phyloP scores from a whole-genome alignment of 2,113 vertebrate genomes.

The Ramphastos sulfuratus region DNA sequence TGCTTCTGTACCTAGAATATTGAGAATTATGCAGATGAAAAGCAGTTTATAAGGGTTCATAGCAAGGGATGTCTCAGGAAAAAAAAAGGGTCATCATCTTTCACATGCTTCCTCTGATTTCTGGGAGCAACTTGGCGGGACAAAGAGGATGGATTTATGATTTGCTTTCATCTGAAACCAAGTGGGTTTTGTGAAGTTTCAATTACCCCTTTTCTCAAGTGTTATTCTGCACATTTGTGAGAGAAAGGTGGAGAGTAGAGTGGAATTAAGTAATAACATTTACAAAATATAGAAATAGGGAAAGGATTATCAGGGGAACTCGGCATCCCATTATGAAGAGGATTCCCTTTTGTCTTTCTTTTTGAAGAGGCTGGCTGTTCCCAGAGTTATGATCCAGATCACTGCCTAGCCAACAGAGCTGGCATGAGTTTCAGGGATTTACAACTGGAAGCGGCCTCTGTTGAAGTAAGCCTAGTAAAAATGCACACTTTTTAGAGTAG shows the following conservation, averaged over 20 bases:
- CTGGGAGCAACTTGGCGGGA: not conserved
- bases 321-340: not conserved
- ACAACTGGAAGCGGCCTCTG: not conserved
- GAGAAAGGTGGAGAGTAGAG: not conserved
- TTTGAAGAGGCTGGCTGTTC: not conserved
- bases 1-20: not conserved
- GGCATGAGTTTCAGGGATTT: not conserved
- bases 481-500: not conserved
- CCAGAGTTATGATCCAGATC: not conserved
- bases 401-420: not conserved
- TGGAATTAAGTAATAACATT: not conserved
- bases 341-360: not conserved
- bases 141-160: not conserved
- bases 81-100: not conserved
- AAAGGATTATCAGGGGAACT: not conserved
- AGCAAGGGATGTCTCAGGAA: not conserved
- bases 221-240: not conserved
- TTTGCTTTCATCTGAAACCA: not conserved
- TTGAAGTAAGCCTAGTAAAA: not conserved
- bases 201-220: not conserved
- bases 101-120: not conserved
- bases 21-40: not conserved
- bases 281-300: not conserved
- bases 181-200: not conserved
- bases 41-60: not conserved